Evolutionary conservation across 2,888 invertebrate species (phyloP).

Genomic region (Chorisops tibialis): DNA sequence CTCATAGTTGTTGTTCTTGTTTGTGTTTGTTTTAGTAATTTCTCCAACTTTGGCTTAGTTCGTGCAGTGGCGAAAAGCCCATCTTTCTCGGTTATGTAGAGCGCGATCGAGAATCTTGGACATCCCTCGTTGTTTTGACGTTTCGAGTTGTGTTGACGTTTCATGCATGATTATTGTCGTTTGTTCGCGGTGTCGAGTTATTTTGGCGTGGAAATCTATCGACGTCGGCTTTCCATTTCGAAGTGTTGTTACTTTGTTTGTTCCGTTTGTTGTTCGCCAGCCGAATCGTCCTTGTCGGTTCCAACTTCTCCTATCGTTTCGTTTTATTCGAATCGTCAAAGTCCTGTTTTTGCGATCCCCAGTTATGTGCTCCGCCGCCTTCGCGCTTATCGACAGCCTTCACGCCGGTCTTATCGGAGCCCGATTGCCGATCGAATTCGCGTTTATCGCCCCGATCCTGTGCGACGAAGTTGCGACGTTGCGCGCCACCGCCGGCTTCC

Average conservation of each 20-base stretch:
- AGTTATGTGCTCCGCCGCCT: constrained; percentile 92
- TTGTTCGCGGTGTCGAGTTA: too few species aligned
- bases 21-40: too few species aligned
- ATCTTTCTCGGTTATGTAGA: too few species aligned
- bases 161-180: too few species aligned
- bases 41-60: too few species aligned
- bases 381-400: constrained; percentile 93
- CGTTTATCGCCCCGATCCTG: constrained; percentile 47
- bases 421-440: constrained; percentile 90
- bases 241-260: constrained; percentile 76
- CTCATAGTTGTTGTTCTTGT: too few species aligned
- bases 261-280: constrained; percentile 47
- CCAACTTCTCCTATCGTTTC: constrained; percentile 39
- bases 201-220: too few species aligned
- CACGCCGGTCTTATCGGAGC: constrained; percentile 91
- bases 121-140: too few species aligned
- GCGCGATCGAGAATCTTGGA: too few species aligned
- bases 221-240: constrained; percentile 99
- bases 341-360: constrained; percentile 91
- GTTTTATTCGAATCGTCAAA: constrained; percentile 59
- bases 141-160: too few species aligned
- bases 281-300: constrained; percentile 47
- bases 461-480: constrained; percentile 37
- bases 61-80: too few species aligned
- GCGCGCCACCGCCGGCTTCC: constrained; percentile 44